phyloP scores from a whole-genome alignment of 2,797 vertebrate species.

The Silurus lanzhouensis region DNA sequence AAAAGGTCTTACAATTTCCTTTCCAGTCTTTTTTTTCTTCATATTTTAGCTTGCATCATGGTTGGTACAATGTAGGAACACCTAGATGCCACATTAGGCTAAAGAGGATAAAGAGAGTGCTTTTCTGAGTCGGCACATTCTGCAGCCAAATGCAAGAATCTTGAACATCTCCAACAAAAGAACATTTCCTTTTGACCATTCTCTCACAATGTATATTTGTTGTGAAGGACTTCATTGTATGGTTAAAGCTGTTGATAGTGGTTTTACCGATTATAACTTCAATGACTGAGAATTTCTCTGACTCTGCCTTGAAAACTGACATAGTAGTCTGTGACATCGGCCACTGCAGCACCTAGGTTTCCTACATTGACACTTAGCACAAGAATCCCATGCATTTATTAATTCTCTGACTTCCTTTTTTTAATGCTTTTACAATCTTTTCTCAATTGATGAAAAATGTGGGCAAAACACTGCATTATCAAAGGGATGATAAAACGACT shows the following conservation, averaged over 20 bases:
- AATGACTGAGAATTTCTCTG: not conserved
- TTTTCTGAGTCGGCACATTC: not conserved
- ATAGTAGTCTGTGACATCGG: not conserved
- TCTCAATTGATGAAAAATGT: not conserved
- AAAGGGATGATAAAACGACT: slow-evolving; percentile 29
- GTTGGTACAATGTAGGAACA: slow-evolving; percentile 1
- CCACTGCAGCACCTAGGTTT: slow-evolving; percentile 7
- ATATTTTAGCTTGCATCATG: not conserved
- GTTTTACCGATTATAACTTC: not conserved
- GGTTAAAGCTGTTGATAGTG: not conserved
- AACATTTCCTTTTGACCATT: not conserved
- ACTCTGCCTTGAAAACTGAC: not conserved
- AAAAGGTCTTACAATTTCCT: not conserved
- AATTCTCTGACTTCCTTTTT: slow-evolving; percentile 7
- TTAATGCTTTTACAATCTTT: slow-evolving; percentile 34
- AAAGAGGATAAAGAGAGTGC: not conserved
- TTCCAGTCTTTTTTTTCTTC: not conserved
- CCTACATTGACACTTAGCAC: slow-evolving; percentile 17
- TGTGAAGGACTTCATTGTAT: too few relatives aligned
- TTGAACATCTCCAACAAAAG: not conserved
- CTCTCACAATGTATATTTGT: not conserved
- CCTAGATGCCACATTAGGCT: slow-evolving; percentile 11
- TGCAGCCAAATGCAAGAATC: not conserved
- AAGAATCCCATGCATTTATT: slow-evolving; percentile 15
- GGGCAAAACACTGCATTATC: slow-evolving; percentile 31